phyloP scores from a whole-genome alignment of 2,888 invertebrate genomes.

The Dicycla oo region DNA sequence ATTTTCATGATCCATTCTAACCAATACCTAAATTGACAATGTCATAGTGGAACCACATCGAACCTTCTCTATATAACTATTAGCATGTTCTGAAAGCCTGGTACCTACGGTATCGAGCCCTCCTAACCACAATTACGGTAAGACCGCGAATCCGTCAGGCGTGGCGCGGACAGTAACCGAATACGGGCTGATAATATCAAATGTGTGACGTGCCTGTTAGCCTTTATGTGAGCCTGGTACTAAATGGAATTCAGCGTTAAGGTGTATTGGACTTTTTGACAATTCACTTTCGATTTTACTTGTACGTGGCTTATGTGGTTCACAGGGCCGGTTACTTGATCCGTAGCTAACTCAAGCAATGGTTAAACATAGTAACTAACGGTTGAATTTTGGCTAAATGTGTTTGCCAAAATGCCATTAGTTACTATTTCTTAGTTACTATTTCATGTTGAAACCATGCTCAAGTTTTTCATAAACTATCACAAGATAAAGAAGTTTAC shows the following conservation, averaged over 20 bases:
- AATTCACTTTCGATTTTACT: too few species aligned
- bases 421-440: too few species aligned
- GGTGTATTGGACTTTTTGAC: not conserved
- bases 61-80: slow-evolving; percentile 42
- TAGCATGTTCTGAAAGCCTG: slow-evolving; percentile 40
- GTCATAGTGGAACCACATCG: not conserved
- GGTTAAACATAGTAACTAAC: too few species aligned
- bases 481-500: not conserved
- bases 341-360: too few species aligned
- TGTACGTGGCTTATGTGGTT: too few species aligned
- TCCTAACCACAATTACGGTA: slow-evolving; percentile 64
- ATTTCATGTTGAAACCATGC: too few species aligned
- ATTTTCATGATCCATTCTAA: slow-evolving; percentile 5
- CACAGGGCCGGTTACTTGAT: too few species aligned
- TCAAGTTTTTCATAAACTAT: not conserved
- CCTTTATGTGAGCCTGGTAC: slow-evolving; percentile 31
- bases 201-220: slow-evolving; percentile 43
- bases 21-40: slow-evolving; percentile 6
- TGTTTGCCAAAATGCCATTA: too few species aligned
- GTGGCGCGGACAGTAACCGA: slow-evolving; percentile 54
- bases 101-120: slow-evolving; percentile 52
- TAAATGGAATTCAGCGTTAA: slow-evolving; percentile 21
- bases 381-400: too few species aligned
- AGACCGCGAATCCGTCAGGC: slow-evolving; percentile 63
- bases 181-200: slow-evolving; percentile 61